Base-by-base conservation (phyloP, 2,113 vertebrate species). In the Gobio gobio region DNA sequence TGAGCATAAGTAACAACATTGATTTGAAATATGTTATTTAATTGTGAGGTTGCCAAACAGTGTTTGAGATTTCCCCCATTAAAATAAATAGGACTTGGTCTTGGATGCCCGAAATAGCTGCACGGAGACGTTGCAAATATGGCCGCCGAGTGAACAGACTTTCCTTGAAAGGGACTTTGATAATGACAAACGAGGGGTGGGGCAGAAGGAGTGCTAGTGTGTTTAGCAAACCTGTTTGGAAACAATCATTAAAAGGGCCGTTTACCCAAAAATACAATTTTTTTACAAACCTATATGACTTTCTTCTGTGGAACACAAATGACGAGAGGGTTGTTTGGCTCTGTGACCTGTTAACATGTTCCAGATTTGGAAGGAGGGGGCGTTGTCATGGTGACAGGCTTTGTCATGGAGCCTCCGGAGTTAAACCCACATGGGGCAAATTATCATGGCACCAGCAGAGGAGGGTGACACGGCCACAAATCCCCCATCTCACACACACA, bases 341-440 rank as follows among this genome's bases (percentile, higher is more conserved):
- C 24, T 68, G 61, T 51, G 78, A 85, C 84, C 85, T 56, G 77
- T 78, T 89, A 89, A 90, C 87, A 56, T 86, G 75, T 87, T 89
- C 88, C 88, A 90, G 88, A 89, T 89, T 87, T 82, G 61, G 22
- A 51, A 43, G 3, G 36, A 61, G 56, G 43, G 16, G 64, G 47
- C 13, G 36, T 85, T 85, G 79, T 73, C 83, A 83, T 82, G 22
- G 74, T 79, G 47, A 86, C 66, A 6, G 75, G 68, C 56, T 33
- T 40, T 10, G 20, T 85, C 51, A 75, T 40, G 75, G 84, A 87
- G 86, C 87, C 77, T 84, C 76, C 54, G 29, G 87, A 85, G 86
- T 89, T 91, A 85, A 89, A 33, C 82, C 83, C 89, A 91, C 86
- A 90, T 89, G 90, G 78, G 70, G 49, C 76, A 84, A 87, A 86